Evolutionary conservation across 1,140 invertebrate species (phyloP).

Genomic region (Diuraphis noxia): DNA sequence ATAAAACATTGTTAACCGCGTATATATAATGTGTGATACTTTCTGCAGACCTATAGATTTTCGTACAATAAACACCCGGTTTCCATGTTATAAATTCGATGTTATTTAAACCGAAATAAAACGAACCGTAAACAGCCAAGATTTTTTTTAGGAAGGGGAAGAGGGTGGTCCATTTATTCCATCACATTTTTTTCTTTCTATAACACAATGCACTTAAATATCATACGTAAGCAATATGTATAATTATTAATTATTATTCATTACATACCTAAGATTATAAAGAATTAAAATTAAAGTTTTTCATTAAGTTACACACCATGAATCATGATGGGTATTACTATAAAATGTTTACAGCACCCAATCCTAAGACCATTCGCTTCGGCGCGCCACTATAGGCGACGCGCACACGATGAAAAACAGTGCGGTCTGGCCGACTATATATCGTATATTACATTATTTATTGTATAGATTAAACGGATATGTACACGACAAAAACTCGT

Average conservation of each 20-base stretch:
- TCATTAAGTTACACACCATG: not conserved
- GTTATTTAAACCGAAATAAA: not conserved
- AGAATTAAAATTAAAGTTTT: not conserved
- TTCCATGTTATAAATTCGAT: not conserved
- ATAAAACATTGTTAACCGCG: not conserved
- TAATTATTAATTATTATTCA: not conserved
- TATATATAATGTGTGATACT: not conserved
- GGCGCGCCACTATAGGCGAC: no score
- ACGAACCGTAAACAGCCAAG: not conserved
- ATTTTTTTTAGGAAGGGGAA: not conserved
- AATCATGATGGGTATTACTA: no score
- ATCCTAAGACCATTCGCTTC: not conserved
- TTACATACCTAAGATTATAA: no score
- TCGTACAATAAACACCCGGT: not conserved
- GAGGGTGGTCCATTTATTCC: no score
- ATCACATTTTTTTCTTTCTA: not conserved
- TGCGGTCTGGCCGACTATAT: no score
- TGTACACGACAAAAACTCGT: not conserved
- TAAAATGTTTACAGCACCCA: not conserved
- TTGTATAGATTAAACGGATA: not conserved
- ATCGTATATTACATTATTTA: not conserved
- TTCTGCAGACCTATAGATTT: not conserved
- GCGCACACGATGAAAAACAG: no score
- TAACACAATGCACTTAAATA: not conserved
- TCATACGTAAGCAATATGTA: not conserved